Conservation (phyloP, 2,888 invertebrate genomes). For the Rhingia campestris region DNA sequence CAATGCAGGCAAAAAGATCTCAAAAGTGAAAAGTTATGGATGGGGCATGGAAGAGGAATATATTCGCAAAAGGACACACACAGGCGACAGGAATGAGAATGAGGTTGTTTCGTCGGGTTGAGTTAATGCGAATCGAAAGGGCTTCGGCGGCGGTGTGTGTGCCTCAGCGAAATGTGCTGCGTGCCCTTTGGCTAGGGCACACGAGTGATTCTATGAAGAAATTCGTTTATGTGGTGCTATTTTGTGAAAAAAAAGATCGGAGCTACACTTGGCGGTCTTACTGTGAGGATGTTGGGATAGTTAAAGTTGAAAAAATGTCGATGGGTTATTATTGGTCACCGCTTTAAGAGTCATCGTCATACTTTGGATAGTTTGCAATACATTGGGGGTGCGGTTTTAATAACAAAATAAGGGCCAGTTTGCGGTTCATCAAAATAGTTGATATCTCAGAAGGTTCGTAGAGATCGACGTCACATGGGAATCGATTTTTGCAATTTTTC, state of each 20-base stretch:
- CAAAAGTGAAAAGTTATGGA: conserved; percentile 37
- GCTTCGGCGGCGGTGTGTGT: conserved; percentile 19
- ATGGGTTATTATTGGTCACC: not conserved
- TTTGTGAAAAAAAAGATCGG: conserved; percentile 55
- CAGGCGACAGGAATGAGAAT: conserved; percentile 37
- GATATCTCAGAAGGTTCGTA: too few relatives aligned
- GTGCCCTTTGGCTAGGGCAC: conserved; percentile 51
- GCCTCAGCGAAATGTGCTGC: conserved; percentile 11
- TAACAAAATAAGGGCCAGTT: too few relatives aligned
- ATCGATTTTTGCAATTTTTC: too few relatives aligned
- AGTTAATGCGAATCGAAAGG: conserved; percentile 63
- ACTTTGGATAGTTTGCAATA: too few relatives aligned
- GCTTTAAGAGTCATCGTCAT: too few relatives aligned
- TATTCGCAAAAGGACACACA: conserved; percentile 24
- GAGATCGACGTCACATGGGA: too few relatives aligned
- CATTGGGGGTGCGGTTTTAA: too few relatives aligned
- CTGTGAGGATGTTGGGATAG: not conserved
- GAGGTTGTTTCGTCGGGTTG: conserved; percentile 19
- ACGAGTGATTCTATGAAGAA: conserved; percentile 60
- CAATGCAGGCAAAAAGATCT: conserved; percentile 25
- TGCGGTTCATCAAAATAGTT: too few relatives aligned
- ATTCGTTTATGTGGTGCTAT: conserved; percentile 66
- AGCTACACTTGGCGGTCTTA: conserved; percentile 34
- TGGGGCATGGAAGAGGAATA: conserved; percentile 25
- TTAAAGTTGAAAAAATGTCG: not conserved